These are phyloP conservation scores for Equus quagga DNA, from an alignment of 2,113 vertebrate genomes.

Conservation along the genomic window DNA sequence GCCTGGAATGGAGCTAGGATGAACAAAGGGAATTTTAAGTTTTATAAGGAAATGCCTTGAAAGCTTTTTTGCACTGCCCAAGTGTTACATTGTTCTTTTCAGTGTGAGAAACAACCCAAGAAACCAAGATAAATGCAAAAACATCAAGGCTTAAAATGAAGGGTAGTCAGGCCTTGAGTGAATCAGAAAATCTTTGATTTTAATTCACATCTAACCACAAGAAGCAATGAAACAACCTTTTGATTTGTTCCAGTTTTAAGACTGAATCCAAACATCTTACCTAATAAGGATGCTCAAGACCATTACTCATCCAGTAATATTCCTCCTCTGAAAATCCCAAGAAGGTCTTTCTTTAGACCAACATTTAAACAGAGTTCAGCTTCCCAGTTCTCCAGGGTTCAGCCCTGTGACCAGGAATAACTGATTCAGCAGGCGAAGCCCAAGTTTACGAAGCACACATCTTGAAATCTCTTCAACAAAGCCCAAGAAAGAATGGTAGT, in stretches of 20 bases:
- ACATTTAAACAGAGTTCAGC: constrained; percentile 13
- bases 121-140: constrained; percentile 65
- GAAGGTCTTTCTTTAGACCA: constrained; percentile 18
- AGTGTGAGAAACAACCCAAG: constrained; percentile 50
- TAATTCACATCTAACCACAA: constrained; percentile 59
- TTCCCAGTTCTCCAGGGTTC: neutral
- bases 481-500: neutral
- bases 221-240: constrained; percentile 56
- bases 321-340: constrained; percentile 28
- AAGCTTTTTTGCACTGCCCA: neutral
- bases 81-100: neutral
- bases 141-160: constrained; percentile 60
- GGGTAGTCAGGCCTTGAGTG: constrained; percentile 27
- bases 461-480: constrained; percentile 27
- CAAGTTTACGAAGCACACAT: neutral
- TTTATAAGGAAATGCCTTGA: constrained; percentile 47
- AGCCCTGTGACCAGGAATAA: neutral
- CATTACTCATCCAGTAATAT: constrained; percentile 53
- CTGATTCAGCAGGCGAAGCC: neutral
- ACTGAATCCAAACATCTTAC: constrained; percentile 59
- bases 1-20: neutral
- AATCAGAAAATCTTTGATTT: constrained; percentile 62
- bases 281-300: constrained; percentile 47
- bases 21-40: constrained; percentile 12
- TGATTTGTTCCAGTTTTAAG: constrained; percentile 70